A percentile compares a stretch with the other conserved stretches of the same genome.
Evolutionary conservation across 2,113 vertebrate species (phyloP).

Genomic region (Pomatostomus ruficeps): DNA sequence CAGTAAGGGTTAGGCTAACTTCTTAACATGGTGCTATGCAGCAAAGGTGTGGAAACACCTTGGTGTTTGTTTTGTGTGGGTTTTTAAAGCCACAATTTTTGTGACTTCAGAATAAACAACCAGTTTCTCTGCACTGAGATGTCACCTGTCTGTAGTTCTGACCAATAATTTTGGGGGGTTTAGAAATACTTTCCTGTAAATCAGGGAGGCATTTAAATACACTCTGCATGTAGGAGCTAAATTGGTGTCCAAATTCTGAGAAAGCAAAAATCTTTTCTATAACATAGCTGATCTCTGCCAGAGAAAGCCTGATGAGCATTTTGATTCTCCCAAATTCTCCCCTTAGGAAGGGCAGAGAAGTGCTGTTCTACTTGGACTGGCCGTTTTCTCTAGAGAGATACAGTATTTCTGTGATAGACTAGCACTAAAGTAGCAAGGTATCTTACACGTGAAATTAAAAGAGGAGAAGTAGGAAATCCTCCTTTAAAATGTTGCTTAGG

Average conservation of each 20-base stretch:
- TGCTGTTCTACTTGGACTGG: neutral
- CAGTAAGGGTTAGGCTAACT: neutral
- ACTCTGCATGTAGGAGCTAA: neutral
- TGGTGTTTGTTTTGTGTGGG: neutral
- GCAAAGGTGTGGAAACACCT: neutral
- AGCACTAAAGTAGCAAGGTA: neutral
- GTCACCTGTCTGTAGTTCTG: neutral
- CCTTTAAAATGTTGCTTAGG: neutral
- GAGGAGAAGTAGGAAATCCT: neutral
- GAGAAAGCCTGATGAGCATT: neutral
- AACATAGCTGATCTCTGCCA: neutral
- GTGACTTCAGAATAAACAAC: neutral
- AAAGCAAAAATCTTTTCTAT: neutral
- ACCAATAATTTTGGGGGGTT: neutral
- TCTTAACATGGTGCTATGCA: neutral
- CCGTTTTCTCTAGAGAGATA: neutral
- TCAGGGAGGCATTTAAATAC: neutral
- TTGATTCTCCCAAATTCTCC: neutral
- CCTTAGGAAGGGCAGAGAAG: neutral
- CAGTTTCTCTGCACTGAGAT: neutral
- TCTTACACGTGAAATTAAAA: neutral
- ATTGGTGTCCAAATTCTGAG: neutral
- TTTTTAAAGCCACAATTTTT: neutral
- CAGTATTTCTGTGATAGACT: neutral
- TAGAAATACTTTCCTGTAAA: neutral